Evolutionary conservation across 2,113 vertebrate species (phyloP).

Genomic region (Axis porcinus): DNA sequence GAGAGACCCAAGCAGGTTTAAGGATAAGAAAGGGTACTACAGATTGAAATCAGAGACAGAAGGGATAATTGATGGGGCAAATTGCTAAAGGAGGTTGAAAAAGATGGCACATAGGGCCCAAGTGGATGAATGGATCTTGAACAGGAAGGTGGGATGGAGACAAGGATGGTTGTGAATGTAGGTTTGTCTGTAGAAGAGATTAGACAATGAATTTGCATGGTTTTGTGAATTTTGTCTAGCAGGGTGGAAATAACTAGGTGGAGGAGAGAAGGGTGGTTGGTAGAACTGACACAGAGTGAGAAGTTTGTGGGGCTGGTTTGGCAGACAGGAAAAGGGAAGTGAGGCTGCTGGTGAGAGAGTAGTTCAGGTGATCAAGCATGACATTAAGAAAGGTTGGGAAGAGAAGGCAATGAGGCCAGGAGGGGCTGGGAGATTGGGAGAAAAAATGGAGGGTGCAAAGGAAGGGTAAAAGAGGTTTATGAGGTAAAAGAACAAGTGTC

Average conservation of each 20-base stretch:
- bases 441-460: not conserved
- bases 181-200: not conserved
- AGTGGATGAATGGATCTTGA: not conserved
- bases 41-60: not conserved
- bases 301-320: not conserved
- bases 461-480: not conserved
- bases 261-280: not conserved
- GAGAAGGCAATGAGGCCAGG: not conserved
- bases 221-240: not conserved
- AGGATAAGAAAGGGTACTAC: not conserved
- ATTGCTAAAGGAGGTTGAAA: not conserved
- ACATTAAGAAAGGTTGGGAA: not conserved
- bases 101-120: not conserved
- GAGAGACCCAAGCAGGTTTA: not conserved
- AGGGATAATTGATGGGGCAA: not conserved
- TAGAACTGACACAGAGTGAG: not conserved
- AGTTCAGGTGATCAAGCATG: not conserved
- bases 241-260: not conserved
- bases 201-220: not conserved
- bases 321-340: not conserved
- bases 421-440: not conserved
- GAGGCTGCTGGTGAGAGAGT: not conserved
- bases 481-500: not conserved
- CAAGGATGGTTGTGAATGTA: not conserved
- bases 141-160: not conserved